Percentiles rank a stretch among this genome's conserved stretches.
phyloP scores from a whole-genome alignment of 2,888 invertebrate genomes.

The Steromphala cineraria region DNA sequence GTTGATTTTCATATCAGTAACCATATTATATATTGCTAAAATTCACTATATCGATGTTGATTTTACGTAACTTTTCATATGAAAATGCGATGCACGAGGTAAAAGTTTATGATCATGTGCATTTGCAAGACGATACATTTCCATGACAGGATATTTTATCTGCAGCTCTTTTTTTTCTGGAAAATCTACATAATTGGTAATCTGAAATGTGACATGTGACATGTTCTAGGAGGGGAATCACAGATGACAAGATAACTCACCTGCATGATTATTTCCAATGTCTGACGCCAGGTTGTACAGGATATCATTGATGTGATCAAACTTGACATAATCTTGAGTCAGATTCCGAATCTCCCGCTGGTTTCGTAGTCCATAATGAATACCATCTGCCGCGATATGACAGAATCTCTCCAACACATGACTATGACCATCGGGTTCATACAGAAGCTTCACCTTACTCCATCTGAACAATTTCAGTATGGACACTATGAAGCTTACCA shows the following conservation, averaged over 20 bases:
- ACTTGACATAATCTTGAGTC: constrained; percentile 47
- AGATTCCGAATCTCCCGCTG: constrained; percentile 24
- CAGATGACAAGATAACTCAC: constrained; percentile 38
- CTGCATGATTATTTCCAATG: constrained; percentile 45
- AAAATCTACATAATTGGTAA: background rate
- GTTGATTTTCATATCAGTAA: too few species aligned
- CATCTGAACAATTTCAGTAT: constrained; percentile 46
- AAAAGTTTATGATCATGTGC: too few species aligned
- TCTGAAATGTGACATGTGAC: background rate
- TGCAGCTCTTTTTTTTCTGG: too few species aligned
- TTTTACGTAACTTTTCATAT: too few species aligned
- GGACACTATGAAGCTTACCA: constrained; percentile 42
- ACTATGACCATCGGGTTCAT: constrained; percentile 52
- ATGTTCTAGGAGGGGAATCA: background rate
- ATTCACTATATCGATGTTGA: too few species aligned
- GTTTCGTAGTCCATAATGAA: constrained; percentile 48
- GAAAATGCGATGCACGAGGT: too few species aligned
- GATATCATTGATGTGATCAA: constrained; percentile 42
- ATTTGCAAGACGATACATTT: too few species aligned
- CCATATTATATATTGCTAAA: too few species aligned
- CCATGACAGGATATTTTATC: too few species aligned
- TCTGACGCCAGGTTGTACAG: constrained; percentile 30
- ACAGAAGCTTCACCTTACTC: constrained; percentile 53
- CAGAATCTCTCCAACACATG: constrained; percentile 47
- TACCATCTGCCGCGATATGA: constrained; percentile 53